These are phyloP conservation scores for Epistrophella euchroma DNA, from an alignment of 2,888 invertebrate genomes.

Conservation along the genomic window DNA sequence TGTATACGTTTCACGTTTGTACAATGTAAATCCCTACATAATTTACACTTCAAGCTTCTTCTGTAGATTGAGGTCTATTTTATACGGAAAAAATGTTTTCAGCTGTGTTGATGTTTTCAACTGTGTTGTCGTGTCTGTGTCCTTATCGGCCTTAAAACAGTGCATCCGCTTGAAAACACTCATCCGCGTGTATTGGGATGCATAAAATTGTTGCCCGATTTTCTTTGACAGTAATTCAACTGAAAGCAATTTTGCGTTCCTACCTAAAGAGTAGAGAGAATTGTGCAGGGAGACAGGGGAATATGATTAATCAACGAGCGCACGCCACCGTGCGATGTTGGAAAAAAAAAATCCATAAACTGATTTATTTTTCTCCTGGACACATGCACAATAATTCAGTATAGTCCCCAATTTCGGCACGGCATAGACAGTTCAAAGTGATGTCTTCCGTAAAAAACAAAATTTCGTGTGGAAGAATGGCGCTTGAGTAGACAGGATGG, in stretches of 20 bases:
- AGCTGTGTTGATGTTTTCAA: conserved; percentile 57
- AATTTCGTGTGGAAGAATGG: background rate
- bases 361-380: conserved; percentile 28
- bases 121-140: conserved; percentile 29
- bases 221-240: conserved; percentile 74
- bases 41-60: conserved; percentile 62
- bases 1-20: conserved; percentile 10
- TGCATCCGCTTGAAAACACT: conserved; percentile 71
- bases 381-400: background rate
- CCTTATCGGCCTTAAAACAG: conserved; percentile 67
- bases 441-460: conserved; percentile 1
- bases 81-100: conserved; percentile 55
- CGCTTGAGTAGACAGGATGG: background rate
- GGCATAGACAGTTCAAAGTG: background rate
- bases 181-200: conserved; percentile 69
- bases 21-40: conserved; percentile 29
- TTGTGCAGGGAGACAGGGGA: background rate
- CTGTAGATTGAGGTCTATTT: conserved; percentile 61
- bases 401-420: background rate
- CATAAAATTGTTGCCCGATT: conserved; percentile 73
- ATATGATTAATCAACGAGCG: conserved; percentile 37
- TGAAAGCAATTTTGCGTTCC: conserved; percentile 67
- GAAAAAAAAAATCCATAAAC: conserved; percentile 27
- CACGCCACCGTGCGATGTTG: conserved; percentile 7
- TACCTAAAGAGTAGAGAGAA: background rate